These are phyloP conservation scores for Acridotheres tristis DNA, from an alignment of 2,797 vertebrate genomes.

Conservation along the genomic window DNA sequence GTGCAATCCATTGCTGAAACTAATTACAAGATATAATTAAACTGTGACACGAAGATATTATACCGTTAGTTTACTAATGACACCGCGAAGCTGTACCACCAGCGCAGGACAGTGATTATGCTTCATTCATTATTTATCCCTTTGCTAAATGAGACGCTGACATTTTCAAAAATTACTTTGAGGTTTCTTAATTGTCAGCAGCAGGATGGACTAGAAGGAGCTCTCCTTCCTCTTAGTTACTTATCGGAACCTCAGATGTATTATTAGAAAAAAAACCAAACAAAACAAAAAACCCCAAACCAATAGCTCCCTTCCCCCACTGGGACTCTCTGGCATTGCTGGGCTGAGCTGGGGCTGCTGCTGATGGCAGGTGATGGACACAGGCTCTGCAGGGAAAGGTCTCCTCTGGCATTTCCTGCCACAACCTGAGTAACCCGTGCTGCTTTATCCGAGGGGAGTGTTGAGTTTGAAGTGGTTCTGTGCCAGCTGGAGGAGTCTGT, in stretches of 20 bases:
- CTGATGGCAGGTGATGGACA: background rate
- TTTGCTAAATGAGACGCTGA: constrained; percentile 96
- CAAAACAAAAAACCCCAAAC: background rate
- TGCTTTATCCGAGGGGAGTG: rapidly evolving
- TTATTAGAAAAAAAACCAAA: constrained; percentile 63
- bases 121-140: constrained; percentile 99
- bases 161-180: constrained; percentile 96
- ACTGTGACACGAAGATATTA: constrained; percentile 87
- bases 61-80: constrained; percentile 89
- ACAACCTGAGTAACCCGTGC: background rate
- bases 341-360: background rate
- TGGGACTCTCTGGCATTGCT: constrained; percentile 22
- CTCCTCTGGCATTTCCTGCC: background rate
- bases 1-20: constrained; percentile 95
- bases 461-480: background rate
- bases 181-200: constrained; percentile 93
- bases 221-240: constrained; percentile 78
- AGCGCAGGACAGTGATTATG: constrained; percentile 96
- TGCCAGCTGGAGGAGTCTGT: background rate
- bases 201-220: constrained; percentile 80
- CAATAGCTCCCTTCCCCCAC: background rate
- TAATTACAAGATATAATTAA: constrained; percentile 99
- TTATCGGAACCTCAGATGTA: constrained; percentile 79
- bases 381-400: background rate
- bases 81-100: constrained; percentile 88